These are phyloP conservation scores for Anticlea derivata DNA, from an alignment of 2,888 invertebrate genomes.

Conservation along the genomic window DNA sequence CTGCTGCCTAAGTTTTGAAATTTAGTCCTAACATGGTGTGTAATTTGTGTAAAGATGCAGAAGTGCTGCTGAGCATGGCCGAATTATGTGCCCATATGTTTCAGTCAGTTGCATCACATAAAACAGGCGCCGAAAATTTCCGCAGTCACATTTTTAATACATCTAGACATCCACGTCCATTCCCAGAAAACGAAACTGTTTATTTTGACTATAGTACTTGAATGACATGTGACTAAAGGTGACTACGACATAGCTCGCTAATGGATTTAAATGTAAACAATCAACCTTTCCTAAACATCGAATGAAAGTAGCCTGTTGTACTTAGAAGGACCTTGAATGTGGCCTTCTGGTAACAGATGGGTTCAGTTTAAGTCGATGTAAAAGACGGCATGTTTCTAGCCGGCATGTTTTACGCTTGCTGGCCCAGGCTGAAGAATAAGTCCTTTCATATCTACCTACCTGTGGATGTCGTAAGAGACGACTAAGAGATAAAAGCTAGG, in stretches of 20 bases:
- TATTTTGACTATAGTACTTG: slow-evolving; percentile 12
- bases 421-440: too few relatives aligned
- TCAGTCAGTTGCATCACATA: slow-evolving; percentile 1
- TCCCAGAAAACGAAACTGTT: slow-evolving; percentile 17
- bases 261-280: slow-evolving; percentile 18
- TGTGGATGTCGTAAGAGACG: too few relatives aligned
- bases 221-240: background rate
- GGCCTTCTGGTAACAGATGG: background rate
- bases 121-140: background rate
- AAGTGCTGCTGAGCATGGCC: too few relatives aligned
- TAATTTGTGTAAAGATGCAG: too few relatives aligned
- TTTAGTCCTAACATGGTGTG: too few relatives aligned
- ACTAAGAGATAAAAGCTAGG: too few relatives aligned
- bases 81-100: background rate
- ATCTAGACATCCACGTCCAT: slow-evolving; percentile 6
- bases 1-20: too few relatives aligned
- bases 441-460: too few relatives aligned
- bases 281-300: background rate
- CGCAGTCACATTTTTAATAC: slow-evolving; percentile 3
- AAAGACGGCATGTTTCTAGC: too few relatives aligned
- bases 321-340: too few relatives aligned
- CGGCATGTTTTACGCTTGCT: too few relatives aligned
- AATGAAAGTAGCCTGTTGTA: too few relatives aligned
- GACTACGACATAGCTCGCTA: slow-evolving; percentile 5
- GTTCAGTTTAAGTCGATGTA: background rate